Evolutionary conservation across 2,797 vertebrate genomes (phyloP).

Genomic region (Melanotaenia pygmaea): DNA sequence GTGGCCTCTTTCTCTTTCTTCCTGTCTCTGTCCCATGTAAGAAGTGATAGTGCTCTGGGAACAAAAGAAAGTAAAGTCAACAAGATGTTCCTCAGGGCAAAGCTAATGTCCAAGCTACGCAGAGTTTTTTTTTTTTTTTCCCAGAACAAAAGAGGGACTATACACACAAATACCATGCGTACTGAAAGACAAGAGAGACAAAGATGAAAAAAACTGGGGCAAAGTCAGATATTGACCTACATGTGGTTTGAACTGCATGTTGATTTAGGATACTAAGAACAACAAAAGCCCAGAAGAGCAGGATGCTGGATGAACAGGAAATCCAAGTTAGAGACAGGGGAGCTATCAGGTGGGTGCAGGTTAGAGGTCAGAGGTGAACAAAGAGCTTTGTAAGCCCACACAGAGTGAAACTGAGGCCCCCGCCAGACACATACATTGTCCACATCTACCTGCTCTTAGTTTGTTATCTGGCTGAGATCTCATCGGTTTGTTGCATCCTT

Average conservation of each 20-base stretch:
- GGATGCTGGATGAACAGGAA: conserved; percentile 55
- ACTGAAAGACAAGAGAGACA: conserved; percentile 9
- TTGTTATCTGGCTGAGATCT: background rate
- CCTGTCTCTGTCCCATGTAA: background rate
- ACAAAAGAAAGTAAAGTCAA: conserved; percentile 32
- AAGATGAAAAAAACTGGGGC: background rate
- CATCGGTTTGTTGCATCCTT: too few relatives aligned
- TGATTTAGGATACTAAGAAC: conserved; percentile 34
- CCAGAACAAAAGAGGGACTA: conserved; percentile 11
- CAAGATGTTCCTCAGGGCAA: background rate
- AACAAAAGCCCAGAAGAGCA: conserved; percentile 41
- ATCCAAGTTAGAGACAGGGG: conserved; percentile 54
- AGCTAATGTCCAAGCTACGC: background rate
- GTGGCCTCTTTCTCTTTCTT: background rate
- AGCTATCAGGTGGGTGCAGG: conserved; percentile 69
- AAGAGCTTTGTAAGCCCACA: conserved; percentile 70
- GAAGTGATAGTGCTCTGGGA: conserved; percentile 4
- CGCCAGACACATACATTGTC: conserved; percentile 35
- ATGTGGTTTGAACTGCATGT: conserved; percentile 2
- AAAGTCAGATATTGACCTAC: conserved; percentile 8
- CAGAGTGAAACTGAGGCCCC: conserved; percentile 45
- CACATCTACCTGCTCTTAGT: conserved; percentile 26
- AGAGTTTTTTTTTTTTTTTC: conserved; percentile 9
- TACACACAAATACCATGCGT: background rate
- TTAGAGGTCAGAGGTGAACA: conserved; percentile 75